Percentiles rank a stretch among this genome's conserved stretches.
Conservation (phyloP, 2,113 vertebrate species). For the Hyperopisus bebe region DNA sequence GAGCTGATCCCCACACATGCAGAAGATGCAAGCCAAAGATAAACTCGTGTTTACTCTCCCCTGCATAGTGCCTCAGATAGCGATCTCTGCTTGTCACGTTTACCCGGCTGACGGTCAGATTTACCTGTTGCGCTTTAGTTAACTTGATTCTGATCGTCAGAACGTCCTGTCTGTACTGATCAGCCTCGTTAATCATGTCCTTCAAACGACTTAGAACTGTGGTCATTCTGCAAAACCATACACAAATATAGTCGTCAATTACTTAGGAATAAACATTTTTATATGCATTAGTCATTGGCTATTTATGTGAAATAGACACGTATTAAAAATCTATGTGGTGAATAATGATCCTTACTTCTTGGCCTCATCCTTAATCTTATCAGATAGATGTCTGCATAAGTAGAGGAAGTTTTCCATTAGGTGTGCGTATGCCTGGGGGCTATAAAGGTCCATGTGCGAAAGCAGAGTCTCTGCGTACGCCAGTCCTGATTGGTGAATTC, state of each 20-base stretch:
- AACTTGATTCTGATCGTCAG: conserved; percentile 31
- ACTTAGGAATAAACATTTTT: background rate
- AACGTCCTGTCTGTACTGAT: conserved; percentile 32
- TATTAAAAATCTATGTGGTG: background rate
- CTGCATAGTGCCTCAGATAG: background rate
- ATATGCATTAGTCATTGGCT: background rate
- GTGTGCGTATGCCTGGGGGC: conserved; percentile 59
- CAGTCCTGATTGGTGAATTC: conserved; percentile 62
- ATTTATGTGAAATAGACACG: background rate
- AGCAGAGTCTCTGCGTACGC: conserved; percentile 52
- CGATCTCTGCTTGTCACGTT: background rate
- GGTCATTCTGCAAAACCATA: conserved; percentile 38
- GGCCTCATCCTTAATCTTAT: conserved; percentile 27
- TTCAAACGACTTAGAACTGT: conserved; percentile 40
- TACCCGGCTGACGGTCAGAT: background rate
- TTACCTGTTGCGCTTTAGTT: conserved; percentile 47
- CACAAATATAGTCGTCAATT: background rate
- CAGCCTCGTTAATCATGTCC: conserved; percentile 35
- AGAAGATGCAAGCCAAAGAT: background rate
- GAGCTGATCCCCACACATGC: conserved; percentile 14
- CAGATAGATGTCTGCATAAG: conserved; percentile 40
- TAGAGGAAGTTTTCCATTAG: conserved; percentile 57
- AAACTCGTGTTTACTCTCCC: background rate
- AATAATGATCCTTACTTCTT: conserved; percentile 49
- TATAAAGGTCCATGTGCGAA: conserved; percentile 51